These are phyloP conservation scores for Chrysemys picta DNA, from an alignment of 2,113 vertebrate species.

Conservation along the genomic window DNA sequence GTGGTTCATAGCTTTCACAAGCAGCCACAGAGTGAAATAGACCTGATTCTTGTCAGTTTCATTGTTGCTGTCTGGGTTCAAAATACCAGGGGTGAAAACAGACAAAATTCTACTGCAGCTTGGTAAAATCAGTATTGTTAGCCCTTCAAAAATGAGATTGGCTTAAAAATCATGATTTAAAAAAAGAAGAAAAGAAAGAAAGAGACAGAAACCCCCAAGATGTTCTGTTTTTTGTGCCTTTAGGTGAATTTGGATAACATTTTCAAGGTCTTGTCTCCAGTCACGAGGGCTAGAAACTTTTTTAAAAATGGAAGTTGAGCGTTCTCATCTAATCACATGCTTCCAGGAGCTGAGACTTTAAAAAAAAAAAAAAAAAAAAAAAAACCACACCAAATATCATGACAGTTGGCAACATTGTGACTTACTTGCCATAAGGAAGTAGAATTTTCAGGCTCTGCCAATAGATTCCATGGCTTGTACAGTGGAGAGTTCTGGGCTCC, in stretches of 20 bases:
- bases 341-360: not conserved
- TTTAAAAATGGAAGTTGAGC: not conserved
- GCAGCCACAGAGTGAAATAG: not conserved
- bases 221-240: not conserved
- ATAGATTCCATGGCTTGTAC: not conserved
- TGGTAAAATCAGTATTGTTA: not conserved
- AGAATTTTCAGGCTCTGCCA: not conserved
- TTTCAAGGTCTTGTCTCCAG: not conserved
- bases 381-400: not conserved
- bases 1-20: not conserved
- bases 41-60: not conserved
- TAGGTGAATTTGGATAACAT: not conserved
- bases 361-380: not conserved
- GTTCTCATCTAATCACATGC: not conserved
- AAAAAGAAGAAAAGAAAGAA: not conserved
- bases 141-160: not conserved
- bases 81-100: not conserved
- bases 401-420: not conserved
- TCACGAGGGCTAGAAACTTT: not conserved
- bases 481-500: not conserved
- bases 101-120: not conserved
- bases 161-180: not conserved
- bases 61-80: not conserved
- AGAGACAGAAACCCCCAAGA: not conserved
- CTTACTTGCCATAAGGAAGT: not conserved